Evolutionary conservation across 2,888 invertebrate genomes (phyloP).

Genomic region (Scaptomyza cyrtandrae): DNA sequence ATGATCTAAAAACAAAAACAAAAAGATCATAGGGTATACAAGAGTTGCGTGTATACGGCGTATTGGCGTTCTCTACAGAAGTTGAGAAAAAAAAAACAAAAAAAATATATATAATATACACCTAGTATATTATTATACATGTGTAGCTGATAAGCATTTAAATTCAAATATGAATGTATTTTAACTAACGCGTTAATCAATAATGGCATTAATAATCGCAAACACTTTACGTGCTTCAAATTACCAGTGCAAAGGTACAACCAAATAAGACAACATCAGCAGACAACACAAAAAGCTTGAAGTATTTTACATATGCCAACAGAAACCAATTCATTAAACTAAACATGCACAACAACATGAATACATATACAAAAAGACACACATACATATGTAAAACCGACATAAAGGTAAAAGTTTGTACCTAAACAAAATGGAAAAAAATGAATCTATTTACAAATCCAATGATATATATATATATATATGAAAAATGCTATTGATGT

Average conservation of each 20-base stretch:
- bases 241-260: constrained; percentile 40
- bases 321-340: constrained; percentile 18
- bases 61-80: too few relatives aligned
- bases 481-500: constrained; percentile 63
- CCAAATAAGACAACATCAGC: constrained; percentile 3
- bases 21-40: background rate
- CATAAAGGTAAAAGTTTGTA: constrained; percentile 63
- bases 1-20: background rate
- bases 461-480: constrained; percentile 10
- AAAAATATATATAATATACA: constrained; percentile 34
- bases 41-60: constrained; percentile 49
- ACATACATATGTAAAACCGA: constrained; percentile 35
- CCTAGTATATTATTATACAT: constrained; percentile 51
- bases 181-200: constrained; percentile 61
- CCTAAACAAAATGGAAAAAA: constrained; percentile 46
- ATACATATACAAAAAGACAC: constrained; percentile 50
- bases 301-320: constrained; percentile 73
- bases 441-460: constrained; percentile 55
- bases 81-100: constrained; percentile 30
- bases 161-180: constrained; percentile 70
- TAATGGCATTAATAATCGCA: constrained; percentile 45
- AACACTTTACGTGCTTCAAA: constrained; percentile 61
- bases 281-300: constrained; percentile 42
- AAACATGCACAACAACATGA: constrained; percentile 21
- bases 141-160: constrained; percentile 74